These are phyloP conservation scores for Gouania willdenowi DNA, from an alignment of 2,797 vertebrate genomes.

Conservation along the genomic window DNA sequence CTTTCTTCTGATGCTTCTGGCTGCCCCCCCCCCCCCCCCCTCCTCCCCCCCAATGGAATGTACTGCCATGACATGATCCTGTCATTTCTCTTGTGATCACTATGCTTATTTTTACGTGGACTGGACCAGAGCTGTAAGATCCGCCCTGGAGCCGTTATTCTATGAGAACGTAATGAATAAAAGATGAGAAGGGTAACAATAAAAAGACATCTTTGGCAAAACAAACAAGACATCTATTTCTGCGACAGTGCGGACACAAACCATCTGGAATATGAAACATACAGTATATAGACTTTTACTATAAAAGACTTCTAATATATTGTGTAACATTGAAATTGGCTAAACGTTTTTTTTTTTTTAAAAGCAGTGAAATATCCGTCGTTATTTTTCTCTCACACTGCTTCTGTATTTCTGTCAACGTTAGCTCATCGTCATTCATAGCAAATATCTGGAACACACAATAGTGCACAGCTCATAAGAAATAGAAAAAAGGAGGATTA, in stretches of 20 bases:
- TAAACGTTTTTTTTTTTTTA: background rate
- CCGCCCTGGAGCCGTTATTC: constrained; percentile 9
- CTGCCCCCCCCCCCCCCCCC: no score
- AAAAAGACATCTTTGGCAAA: constrained; percentile 45
- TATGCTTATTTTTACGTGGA: no score
- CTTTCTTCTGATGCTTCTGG: background rate
- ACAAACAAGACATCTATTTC: constrained; percentile 51
- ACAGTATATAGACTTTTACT: no score
- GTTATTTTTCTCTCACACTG: no score
- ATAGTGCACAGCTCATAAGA: background rate
- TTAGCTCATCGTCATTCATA: no score
- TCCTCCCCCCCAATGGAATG: background rate
- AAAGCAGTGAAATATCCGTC: constrained; percentile 1
- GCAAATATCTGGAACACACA: constrained; percentile 12
- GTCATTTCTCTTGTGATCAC: background rate
- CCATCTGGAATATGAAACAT: constrained; percentile 14
- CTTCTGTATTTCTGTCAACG: no score
- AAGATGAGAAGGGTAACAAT: constrained; percentile 42
- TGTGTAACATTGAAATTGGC: constrained; percentile 5
- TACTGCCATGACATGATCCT: background rate
- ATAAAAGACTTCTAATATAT: constrained; percentile 9
- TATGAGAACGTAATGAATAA: constrained; percentile 51
- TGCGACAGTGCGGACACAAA: constrained; percentile 5
- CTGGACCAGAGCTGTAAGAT: constrained; percentile 2
- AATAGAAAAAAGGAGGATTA: constrained; percentile 1